Evolutionary conservation across 2,888 invertebrate species (phyloP), one percentile per base, ranked within the genome.

Genomic region (Andrena haemorrhoa): DNA sequence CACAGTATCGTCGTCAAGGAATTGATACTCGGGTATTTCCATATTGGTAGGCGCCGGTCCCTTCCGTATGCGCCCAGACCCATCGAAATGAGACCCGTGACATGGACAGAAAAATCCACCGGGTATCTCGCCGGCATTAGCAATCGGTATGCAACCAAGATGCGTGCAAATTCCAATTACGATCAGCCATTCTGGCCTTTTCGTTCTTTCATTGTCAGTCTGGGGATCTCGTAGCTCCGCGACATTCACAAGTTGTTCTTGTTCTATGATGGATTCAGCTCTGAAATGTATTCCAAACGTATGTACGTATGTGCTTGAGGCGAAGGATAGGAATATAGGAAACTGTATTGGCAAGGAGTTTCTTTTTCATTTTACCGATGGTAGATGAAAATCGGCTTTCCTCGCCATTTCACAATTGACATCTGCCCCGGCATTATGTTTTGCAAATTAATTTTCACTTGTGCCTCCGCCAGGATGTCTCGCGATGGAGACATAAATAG

Each of bases 71-170:
- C 97, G 95, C 3, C 97, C 97, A 2, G 97, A 94, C 31, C 95
- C 96, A 91, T 97, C 97, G 91, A 96, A 98, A 92, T 97, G 97
- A 75, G 97, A 97, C 1, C 97, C 97, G 90, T 98, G 97, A 92
- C 97, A 98, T 0, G 98, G 97, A 89, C 97, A 98, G 92, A 96
- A 98, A 94, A 96, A 97, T 4, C 97, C 97, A 16, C 96, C 96
- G 0, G 92, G 89, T 90, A 94, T 97, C 75, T 97, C 96, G 5
- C 96, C 96, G 4, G 95, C 92, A 85, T 95, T 95, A 0, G 97
- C 95, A 71, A 98, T 96, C 1, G 98, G 98, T 49, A 98, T 96
- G 94, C 98, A 98, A 23, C 98, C 97, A 72, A 97, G 94, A 94
- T 97, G 97, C 10, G 97, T 97, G 92, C 97, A 97, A 83, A 98